These are phyloP conservation scores for Bombus confusus DNA, from an alignment of 1,140 invertebrate genomes.

Conservation along the genomic window DNA sequence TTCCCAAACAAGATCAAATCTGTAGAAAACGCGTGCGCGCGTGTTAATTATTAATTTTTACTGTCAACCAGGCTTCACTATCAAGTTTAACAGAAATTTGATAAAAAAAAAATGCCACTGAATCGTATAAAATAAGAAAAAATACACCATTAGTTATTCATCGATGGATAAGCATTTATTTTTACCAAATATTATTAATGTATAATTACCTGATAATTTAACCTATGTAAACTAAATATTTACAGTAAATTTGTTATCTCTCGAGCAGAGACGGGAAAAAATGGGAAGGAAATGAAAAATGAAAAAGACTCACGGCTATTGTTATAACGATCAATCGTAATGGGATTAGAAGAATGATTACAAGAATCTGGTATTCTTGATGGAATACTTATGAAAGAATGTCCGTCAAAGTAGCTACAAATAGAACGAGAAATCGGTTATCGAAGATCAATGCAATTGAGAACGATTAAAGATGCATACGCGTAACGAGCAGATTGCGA, in stretches of 20 bases:
- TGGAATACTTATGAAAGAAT: constrained; percentile 16
- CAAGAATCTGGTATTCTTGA: background rate
- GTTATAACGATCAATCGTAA: background rate
- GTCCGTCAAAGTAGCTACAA: background rate
- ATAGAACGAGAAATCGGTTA: constrained; percentile 31
- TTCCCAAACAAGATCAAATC: no score
- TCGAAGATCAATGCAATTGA: background rate
- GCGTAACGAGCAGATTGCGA: background rate
- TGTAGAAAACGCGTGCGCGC: no score
- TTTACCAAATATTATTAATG: no score
- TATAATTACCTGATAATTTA: no score
- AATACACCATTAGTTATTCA: no score
- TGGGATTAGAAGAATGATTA: background rate
- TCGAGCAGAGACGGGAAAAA: no score
- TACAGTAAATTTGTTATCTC: background rate
- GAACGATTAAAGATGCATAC: background rate
- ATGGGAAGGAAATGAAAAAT: background rate
- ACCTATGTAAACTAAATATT: background rate
- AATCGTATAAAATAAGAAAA: no score
- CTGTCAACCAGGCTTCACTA: no score
- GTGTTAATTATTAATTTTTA: no score
- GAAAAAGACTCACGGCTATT: background rate
- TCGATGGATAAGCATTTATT: no score
- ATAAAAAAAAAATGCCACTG: no score
- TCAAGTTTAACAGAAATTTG: no score